A percentile compares a stretch with the other conserved stretches of the same genome.
Conservation (phyloP, 1,140 invertebrate species). For the Whitmania pigra region DNA sequence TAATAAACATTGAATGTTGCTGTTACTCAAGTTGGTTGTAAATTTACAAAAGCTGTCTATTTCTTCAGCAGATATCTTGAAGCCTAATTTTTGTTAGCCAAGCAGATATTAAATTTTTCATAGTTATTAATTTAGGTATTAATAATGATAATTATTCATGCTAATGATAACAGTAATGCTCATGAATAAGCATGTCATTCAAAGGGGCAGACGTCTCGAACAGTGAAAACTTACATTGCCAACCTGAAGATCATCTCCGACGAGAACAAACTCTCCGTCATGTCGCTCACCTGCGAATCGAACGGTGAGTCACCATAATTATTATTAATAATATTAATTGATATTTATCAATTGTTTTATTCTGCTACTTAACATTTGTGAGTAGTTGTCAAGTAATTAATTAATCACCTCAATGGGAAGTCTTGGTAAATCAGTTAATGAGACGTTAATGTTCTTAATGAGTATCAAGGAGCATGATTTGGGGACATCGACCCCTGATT, state of each 20-base stretch:
- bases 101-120: background rate
- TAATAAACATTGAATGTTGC: too few species aligned
- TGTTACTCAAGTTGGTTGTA: background rate
- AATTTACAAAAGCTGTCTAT: background rate
- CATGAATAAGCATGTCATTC: constrained; percentile 20
- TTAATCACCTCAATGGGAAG: too few species aligned
- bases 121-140: background rate
- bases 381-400: too few species aligned
- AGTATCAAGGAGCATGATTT: too few species aligned
- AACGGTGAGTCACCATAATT: background rate
- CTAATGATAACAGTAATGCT: too few species aligned
- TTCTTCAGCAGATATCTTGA: background rate
- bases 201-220: constrained; percentile 81
- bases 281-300: constrained; percentile 80
- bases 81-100: too few species aligned
- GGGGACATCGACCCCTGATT: too few species aligned
- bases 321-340: too few species aligned
- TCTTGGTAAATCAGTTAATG: too few species aligned
- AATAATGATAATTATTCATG: constrained; percentile 19
- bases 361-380: too few species aligned
- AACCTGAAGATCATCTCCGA: constrained; percentile 81
- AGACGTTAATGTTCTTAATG: too few species aligned
- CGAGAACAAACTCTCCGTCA: constrained; percentile 71
- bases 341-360: too few species aligned
- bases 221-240: constrained; percentile 86